phyloP scores from a whole-genome alignment of 1,140 invertebrate species.

The Homarus americanus region DNA sequence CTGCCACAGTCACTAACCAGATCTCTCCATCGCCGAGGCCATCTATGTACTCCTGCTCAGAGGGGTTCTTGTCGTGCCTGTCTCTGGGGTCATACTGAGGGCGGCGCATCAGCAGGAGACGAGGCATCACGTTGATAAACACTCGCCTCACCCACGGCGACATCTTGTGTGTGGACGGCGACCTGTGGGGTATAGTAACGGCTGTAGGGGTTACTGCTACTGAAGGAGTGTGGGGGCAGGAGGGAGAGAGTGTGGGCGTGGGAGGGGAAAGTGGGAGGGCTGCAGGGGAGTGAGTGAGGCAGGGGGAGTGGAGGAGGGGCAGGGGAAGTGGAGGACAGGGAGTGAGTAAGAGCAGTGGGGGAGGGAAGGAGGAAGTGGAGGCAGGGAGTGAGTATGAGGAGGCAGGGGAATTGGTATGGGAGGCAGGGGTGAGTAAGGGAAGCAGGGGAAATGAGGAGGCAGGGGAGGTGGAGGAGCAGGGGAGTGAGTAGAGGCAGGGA shows the following conservation, averaged over 20 bases:
- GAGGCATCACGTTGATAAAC: constrained; percentile 93
- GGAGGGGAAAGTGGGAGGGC: neutral
- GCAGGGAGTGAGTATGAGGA: too few relatives aligned
- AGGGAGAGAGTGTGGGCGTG: neutral
- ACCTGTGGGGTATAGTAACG: constrained; percentile 80
- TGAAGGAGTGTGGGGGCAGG: neutral
- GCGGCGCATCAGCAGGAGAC: constrained; percentile 91
- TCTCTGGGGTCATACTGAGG: constrained; percentile 90
- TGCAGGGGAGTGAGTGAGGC: too few relatives aligned
- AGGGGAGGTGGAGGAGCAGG: too few relatives aligned
- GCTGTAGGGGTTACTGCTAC: too few relatives aligned
- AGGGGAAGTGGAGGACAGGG: too few relatives aligned
- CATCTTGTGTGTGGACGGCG: constrained; percentile 98
- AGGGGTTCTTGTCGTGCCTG: constrained; percentile 43
- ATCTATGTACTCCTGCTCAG: constrained; percentile 52
- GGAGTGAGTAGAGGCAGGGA: too few relatives aligned
- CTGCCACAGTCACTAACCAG: neutral
- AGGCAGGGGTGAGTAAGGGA: too few relatives aligned
- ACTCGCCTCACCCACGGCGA: constrained; percentile 91
- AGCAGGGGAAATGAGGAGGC: too few relatives aligned
- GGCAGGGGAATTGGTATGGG: too few relatives aligned
- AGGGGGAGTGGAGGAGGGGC: too few relatives aligned
- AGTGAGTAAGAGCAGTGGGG: too few relatives aligned
- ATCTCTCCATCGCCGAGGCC: constrained; percentile 29
- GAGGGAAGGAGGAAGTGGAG: too few relatives aligned